Base-by-base conservation (phyloP, 2,113 vertebrate species). In the Spea multiplicata region DNA sequence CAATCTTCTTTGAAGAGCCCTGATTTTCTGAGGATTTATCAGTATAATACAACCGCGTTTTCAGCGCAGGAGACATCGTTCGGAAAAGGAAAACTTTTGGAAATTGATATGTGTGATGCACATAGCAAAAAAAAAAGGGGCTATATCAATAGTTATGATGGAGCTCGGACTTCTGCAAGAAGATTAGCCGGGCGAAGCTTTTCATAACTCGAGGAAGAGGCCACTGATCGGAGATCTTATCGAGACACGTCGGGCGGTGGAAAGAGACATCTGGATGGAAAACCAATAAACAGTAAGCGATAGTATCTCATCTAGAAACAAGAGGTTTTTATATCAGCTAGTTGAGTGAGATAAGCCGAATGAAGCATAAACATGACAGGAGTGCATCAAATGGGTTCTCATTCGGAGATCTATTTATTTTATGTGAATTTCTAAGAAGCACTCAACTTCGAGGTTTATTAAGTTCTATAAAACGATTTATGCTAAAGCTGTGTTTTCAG, bases 221-320 rank as follows among this genome's bases (percentile, higher is more conserved):
- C 17, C 6, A 49, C 70, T 73, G 66, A 66, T 80, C 16, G 49
- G 70, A 57, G 49, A 73, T 73, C 70, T 66, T 62, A 55, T 55
- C 9, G 16, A 14, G 61, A 44, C 62, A 73, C 77, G 45, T 66
- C 50, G 47, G 47, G 49, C 46, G 17, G 14, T 52, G 13, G 69
- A 72, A 55, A 45, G 69, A 9, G 14, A 16, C 3, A 14, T 10
- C 69, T 73, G 77, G 77, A 59, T 55, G 47, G 30, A 13, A 47
- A 65, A 62, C 77, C 77, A 79, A 46, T 14, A 46, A 46, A 59
- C 49, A 13, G 62, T 44, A 30, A 66, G 61, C 73, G 61, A 73
- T 72, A 52, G 61, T 72, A 80, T 71, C 76, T 71, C 76, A 52
- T 78, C 48, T 70, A 9, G n/a, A 77, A 70, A 70, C 75, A 77